Evolutionary conservation across 2,113 vertebrate species (phyloP), one percentile per base, ranked within the genome.

Genomic region (Colistium nudipinnis): DNA sequence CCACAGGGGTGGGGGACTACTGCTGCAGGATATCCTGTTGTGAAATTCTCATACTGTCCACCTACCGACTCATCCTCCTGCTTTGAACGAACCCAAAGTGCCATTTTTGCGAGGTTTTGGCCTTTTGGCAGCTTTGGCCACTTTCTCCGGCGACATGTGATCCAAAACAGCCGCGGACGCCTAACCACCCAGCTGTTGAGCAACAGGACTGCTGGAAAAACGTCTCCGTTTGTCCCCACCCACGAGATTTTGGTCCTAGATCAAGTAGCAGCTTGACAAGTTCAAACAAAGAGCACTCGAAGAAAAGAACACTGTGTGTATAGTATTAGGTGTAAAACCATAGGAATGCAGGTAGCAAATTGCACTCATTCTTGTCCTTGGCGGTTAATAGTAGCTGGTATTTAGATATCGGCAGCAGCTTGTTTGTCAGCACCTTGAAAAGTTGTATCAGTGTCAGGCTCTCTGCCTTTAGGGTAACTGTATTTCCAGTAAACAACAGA

Each of bases 231-330:
- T n/a, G n/a, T 78, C 76, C 74, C 76, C 78, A 85, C 78, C 80
- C 63, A 76, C 47, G 70, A 36, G 56, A 64, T 68, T 78, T 63
- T 19, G 68, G 63, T 57, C 54, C 73, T 51, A 62, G 80, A 78
- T 85, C 82, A 85, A 83, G 87, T 85, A 82, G 70, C 80, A 81
- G 80, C 89, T 76, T 87, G 83, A 84, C 80, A 89, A 80, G 89
- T 85, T 85, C 74, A 74, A 70, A 84, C 83, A 88, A 61, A 86
- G 79, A 85, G 49, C 67, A 74, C 61, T 68, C 17, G 35, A 52
- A 68, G 62, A 84, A 82, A 33, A 76, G 74, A 79, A 70, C 66
- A 80, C 36, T 52, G 82, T 80, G 88, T 81, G 65, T 68, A 72
- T 62, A 77, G 77, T 76, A 78, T 84, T 76, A 76, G 74, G 74